phyloP scores from a whole-genome alignment of 2,888 invertebrate species.

The Netelia fuscicornis region DNA sequence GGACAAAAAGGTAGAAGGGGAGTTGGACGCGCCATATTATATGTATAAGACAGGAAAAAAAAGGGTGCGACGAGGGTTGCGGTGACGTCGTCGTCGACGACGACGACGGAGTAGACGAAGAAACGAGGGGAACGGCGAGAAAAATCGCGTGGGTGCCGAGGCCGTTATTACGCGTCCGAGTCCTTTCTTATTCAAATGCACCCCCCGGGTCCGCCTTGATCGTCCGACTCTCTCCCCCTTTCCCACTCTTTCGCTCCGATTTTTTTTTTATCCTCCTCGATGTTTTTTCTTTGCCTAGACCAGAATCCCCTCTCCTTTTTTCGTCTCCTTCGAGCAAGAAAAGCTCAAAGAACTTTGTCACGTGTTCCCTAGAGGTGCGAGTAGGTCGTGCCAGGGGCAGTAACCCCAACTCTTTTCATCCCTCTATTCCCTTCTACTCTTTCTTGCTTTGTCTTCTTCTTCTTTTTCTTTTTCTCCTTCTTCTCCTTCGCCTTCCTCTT shows the following conservation, averaged over 20 bases:
- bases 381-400: conserved; percentile 50
- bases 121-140: conserved; percentile 43
- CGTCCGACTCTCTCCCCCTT: conserved; percentile 28
- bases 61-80: conserved; percentile 40
- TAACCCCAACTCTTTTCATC: conserved; percentile 47
- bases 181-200: conserved; percentile 71
- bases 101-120: conserved; percentile 44
- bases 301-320: background rate
- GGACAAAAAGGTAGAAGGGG: conserved; percentile 16
- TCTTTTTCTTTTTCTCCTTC: conserved; percentile 8
- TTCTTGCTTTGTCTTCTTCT: conserved; percentile 30
- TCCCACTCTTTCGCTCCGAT: conserved; percentile 9
- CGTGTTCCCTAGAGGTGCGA: conserved; percentile 61
- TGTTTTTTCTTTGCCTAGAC: background rate
- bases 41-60: conserved; percentile 38
- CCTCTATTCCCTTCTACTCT: conserved; percentile 11
- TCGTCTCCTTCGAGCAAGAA: conserved; percentile 35
- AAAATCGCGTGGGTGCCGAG: conserved; percentile 62
- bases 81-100: conserved; percentile 41
- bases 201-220: conserved; percentile 59
- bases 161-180: conserved; percentile 68
- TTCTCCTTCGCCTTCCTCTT: conserved; percentile 3
- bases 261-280: conserved; percentile 9
- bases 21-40: conserved; percentile 45
- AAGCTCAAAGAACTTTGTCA: conserved; percentile 67